Evolutionary conservation across 2,113 vertebrate species (phyloP).

Genomic region (Galemys pyrenaicus): DNA sequence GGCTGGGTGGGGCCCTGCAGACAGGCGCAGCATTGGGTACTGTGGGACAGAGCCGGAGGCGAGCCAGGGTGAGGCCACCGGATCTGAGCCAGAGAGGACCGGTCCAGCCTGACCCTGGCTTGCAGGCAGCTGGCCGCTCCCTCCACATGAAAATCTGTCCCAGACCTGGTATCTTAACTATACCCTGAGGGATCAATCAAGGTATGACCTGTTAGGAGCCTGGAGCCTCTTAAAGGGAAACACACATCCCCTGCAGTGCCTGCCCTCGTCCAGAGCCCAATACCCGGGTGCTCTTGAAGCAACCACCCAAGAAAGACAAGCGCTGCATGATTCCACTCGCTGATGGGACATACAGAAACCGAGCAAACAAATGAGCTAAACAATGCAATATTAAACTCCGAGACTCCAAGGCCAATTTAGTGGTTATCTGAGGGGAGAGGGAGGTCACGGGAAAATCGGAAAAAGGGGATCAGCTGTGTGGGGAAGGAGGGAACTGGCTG

Average conservation of each 20-base stretch:
- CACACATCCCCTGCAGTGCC: not conserved
- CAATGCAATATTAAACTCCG: too few relatives aligned
- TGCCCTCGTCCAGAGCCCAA: not conserved
- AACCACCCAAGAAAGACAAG: not conserved
- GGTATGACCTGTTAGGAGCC: not conserved
- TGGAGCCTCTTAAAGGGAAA: not conserved
- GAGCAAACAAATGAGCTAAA: too few relatives aligned
- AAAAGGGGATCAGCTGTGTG: too few relatives aligned
- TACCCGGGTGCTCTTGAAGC: not conserved
- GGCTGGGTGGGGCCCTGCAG: not conserved
- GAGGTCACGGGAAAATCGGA: too few relatives aligned
- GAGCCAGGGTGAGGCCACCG: not conserved
- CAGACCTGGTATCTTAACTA: not conserved
- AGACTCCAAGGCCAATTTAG: too few relatives aligned
- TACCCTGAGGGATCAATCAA: not conserved
- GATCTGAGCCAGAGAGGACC: not conserved
- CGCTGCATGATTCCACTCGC: too few relatives aligned
- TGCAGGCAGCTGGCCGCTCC: not conserved
- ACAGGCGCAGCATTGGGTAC: not conserved
- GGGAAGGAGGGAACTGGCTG: too few relatives aligned
- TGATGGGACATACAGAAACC: too few relatives aligned
- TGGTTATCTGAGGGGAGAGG: too few relatives aligned
- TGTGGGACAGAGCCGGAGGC: not conserved
- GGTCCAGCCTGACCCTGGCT: not conserved
- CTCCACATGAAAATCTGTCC: conserved; percentile 36